A percentile compares a stretch with the other conserved stretches of the same genome.
phyloP scores from a whole-genome alignment of 2,113 vertebrate genomes.

The Vicugna pacos region DNA sequence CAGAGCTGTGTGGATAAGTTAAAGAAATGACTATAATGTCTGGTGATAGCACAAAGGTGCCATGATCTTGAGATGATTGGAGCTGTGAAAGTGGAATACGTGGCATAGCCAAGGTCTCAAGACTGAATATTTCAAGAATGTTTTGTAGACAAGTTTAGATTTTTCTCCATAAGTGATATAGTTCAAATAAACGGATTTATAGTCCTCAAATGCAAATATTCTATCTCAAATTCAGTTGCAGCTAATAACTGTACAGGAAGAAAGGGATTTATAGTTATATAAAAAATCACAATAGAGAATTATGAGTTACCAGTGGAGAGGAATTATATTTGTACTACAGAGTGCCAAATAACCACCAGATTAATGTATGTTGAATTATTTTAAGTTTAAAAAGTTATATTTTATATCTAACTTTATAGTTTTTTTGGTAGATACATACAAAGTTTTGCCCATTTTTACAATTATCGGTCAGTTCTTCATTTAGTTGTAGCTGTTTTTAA shows the following conservation, averaged over 20 bases:
- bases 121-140: not conserved
- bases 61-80: not conserved
- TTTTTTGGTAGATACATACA: not conserved
- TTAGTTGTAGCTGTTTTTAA: not conserved
- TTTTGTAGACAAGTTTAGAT: not conserved
- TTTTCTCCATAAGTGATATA: not conserved
- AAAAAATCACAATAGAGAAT: slow-evolving; percentile 14
- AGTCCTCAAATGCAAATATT: not conserved
- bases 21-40: not conserved
- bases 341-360: not conserved
- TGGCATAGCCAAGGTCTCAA: not conserved
- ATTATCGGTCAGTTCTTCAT: not conserved
- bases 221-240: not conserved
- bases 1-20: not conserved
- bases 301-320: not conserved
- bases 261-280: not conserved
- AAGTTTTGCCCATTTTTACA: not conserved
- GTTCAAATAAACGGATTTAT: not conserved
- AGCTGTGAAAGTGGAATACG: not conserved
- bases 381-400: not conserved
- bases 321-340: not conserved
- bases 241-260: not conserved
- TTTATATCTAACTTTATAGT: not conserved
- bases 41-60: not conserved
- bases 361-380: not conserved